These are phyloP conservation scores for Tipula unca DNA, from an alignment of 2,888 invertebrate species.

Conservation along the genomic window DNA sequence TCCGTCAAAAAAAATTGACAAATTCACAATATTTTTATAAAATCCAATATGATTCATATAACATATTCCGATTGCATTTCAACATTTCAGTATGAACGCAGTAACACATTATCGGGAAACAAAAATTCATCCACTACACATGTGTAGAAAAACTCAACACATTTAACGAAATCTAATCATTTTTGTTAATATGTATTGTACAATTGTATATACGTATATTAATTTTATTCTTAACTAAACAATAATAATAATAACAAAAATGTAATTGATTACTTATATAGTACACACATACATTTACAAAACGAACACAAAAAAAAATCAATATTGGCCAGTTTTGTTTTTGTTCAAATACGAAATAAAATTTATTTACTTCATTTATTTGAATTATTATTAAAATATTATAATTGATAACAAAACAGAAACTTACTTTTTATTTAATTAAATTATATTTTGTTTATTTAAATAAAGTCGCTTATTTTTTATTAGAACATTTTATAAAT, in stretches of 20 bases:
- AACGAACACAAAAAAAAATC: not conserved
- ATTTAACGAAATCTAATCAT: not conserved
- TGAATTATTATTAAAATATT: not conserved
- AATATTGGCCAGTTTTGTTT: slow-evolving; percentile 14
- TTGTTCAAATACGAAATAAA: not conserved
- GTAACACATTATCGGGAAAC: not conserved
- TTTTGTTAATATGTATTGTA: not conserved
- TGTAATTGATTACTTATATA: not conserved
- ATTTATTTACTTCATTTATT: not conserved
- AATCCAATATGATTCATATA: not conserved
- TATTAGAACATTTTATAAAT: not conserved
- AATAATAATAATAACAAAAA: slow-evolving; percentile 3
- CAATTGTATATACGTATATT: not conserved
- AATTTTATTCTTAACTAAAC: not conserved
- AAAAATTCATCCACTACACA: not conserved
- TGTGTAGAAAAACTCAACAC: not conserved
- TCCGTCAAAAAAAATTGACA: too few relatives aligned
- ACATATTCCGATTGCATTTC: not conserved
- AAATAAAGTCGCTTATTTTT: not conserved
- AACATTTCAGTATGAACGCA: not conserved
- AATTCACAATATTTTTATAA: not conserved
- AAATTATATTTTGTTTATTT: not conserved
- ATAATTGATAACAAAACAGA: not conserved
- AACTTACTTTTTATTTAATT: not conserved
- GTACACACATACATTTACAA: not conserved